Percentiles rank a stretch among this genome's conserved stretches.
Conservation (phyloP, 2,113 vertebrate genomes). For the Gnathochromis pfefferi region DNA sequence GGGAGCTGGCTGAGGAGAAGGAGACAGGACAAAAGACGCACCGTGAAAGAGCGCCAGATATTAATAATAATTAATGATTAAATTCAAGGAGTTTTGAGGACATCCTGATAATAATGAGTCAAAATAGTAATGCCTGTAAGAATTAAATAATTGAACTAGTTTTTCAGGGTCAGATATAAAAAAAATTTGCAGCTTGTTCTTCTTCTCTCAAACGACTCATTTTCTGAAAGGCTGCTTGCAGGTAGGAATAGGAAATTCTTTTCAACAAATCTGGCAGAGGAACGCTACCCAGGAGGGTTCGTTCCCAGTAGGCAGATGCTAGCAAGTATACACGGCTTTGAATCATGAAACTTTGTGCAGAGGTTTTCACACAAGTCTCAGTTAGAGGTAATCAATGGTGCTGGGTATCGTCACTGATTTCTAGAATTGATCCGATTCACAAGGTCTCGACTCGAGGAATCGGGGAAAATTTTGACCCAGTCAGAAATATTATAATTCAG, state of each 20-base stretch:
- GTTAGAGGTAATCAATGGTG: neutral
- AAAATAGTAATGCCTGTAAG: neutral
- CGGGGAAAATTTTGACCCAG: neutral
- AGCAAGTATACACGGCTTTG: neutral
- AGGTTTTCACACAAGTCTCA: neutral
- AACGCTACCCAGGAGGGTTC: neutral
- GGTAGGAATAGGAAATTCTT: neutral
- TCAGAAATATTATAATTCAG: neutral
- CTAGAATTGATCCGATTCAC: neutral
- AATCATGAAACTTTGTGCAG: neutral
- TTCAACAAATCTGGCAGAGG: neutral
- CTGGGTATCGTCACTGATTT: neutral
- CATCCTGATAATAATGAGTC: neutral
- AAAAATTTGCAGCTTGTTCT: rapidly evolving
- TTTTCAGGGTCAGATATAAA: neutral
- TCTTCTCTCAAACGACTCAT: neutral
- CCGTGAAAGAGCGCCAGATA: neutral
- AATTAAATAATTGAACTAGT: neutral
- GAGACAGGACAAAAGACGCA: neutral
- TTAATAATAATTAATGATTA: neutral
- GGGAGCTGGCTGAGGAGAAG: neutral
- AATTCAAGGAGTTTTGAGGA: neutral
- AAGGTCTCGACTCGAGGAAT: neutral
- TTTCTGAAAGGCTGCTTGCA: neutral
- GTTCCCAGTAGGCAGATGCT: neutral